Conservation (phyloP, 1,140 invertebrate genomes). For the Magallana angulata region DNA sequence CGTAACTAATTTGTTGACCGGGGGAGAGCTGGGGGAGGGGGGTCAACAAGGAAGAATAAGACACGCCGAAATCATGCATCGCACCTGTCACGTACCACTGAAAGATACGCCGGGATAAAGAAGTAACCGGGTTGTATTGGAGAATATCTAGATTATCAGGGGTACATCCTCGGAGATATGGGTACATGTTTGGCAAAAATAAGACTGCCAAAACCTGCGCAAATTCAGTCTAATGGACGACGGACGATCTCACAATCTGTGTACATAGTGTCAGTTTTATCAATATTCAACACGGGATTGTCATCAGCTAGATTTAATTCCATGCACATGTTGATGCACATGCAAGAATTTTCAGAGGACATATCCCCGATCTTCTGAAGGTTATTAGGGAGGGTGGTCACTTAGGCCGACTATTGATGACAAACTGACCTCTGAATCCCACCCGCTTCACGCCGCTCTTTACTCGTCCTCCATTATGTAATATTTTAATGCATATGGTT, state of each 20-base stretch:
- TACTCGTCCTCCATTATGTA: neutral
- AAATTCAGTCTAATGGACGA: neutral
- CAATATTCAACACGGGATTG: conserved; percentile 17
- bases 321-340: conserved; percentile 26
- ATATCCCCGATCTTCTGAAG: neutral
- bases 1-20: no score
- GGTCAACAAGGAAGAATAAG: no score
- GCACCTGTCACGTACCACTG: no score
- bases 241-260: neutral
- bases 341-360: conserved; percentile 8
- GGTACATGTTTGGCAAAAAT: neutral
- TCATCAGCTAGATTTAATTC: neutral
- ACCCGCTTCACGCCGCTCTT: neutral
- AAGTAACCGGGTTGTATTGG: no score
- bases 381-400: neutral
- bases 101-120: no score
- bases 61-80: no score
- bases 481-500: neutral
- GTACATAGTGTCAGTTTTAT: conserved; percentile 25
- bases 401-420: neutral
- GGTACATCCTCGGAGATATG: neutral
- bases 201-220: conserved; percentile 21
- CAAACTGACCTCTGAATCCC: neutral
- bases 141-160: no score
- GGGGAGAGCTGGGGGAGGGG: no score